These are phyloP conservation scores for Misgurnus mizolepis DNA, from an alignment of 2,113 vertebrate genomes.

Conservation along the genomic window DNA sequence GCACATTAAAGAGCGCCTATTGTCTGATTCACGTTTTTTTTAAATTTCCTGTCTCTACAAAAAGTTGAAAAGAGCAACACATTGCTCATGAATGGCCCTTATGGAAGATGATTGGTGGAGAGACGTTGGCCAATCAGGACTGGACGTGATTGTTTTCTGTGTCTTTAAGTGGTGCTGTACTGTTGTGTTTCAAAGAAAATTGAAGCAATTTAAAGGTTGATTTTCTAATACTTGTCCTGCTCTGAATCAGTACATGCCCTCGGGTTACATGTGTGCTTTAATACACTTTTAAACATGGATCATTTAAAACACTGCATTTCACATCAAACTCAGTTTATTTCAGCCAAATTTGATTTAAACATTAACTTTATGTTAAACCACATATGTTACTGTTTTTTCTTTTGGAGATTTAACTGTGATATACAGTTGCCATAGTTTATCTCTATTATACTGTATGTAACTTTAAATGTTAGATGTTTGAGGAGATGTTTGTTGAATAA, in stretches of 20 bases:
- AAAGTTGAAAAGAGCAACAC: too few species aligned
- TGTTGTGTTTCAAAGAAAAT: not conserved
- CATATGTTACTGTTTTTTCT: not conserved
- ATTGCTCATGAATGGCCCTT: not conserved
- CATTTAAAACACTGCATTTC: slow-evolving; percentile 15
- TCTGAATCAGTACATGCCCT: slow-evolving; percentile 58
- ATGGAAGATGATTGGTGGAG: too few species aligned
- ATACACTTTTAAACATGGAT: not conserved
- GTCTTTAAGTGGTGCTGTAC: not conserved
- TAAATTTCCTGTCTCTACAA: too few species aligned
- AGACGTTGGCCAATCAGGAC: too few species aligned
- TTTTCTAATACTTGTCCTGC: not conserved
- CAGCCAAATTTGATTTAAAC: not conserved
- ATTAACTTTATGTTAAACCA: not conserved
- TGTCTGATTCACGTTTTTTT: too few species aligned
- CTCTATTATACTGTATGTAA: not conserved
- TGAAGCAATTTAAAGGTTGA: slow-evolving; percentile 3
- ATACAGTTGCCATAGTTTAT: too few species aligned
- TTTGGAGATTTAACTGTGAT: too few species aligned
- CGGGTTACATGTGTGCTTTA: slow-evolving; percentile 54
- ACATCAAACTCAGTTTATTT: slow-evolving; percentile 18
- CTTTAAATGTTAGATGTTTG: too few species aligned
- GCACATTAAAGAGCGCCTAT: too few species aligned
- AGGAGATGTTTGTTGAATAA: too few species aligned
- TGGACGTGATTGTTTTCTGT: not conserved